phyloP scores from a whole-genome alignment of 2,888 invertebrate species.

The Lasius fuliginosus region DNA sequence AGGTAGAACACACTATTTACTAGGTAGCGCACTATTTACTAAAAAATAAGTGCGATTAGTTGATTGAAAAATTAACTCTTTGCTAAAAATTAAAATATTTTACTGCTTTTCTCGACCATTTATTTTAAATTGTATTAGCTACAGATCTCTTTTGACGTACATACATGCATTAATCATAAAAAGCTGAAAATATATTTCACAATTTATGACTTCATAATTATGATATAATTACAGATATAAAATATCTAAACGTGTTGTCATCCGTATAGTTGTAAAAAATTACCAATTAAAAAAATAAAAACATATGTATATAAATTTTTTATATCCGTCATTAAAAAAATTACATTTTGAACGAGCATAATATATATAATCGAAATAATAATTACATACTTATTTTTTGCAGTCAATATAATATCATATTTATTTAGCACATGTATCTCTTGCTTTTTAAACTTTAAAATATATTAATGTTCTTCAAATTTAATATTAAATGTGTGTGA shows the following conservation, averaged over 20 bases:
- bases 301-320: not conserved
- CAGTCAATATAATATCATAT: not conserved
- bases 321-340: not conserved
- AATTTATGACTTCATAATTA: not conserved
- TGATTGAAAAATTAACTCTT: constrained; percentile 34
- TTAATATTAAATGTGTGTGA: not conserved
- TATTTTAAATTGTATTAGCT: constrained; percentile 20
- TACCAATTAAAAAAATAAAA: too few relatives aligned
- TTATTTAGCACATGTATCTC: not conserved
- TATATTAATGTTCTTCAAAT: not conserved
- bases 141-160: constrained; percentile 5
- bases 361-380: not conserved
- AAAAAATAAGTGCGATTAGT: not conserved
- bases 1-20: not conserved
- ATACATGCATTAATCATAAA: not conserved
- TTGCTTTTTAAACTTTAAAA: not conserved
- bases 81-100: constrained; percentile 34
- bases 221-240: not conserved
- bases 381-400: not conserved
- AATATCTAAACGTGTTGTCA: not conserved
- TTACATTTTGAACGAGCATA: not conserved
- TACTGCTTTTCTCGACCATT: constrained; percentile 1
- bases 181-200: constrained; percentile 16
- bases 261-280: not conserved
- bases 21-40: not conserved